Evolutionary conservation across 2,797 vertebrate genomes (phyloP), one percentile per base, ranked within the genome.

Genomic region (Carapus acus): DNA sequence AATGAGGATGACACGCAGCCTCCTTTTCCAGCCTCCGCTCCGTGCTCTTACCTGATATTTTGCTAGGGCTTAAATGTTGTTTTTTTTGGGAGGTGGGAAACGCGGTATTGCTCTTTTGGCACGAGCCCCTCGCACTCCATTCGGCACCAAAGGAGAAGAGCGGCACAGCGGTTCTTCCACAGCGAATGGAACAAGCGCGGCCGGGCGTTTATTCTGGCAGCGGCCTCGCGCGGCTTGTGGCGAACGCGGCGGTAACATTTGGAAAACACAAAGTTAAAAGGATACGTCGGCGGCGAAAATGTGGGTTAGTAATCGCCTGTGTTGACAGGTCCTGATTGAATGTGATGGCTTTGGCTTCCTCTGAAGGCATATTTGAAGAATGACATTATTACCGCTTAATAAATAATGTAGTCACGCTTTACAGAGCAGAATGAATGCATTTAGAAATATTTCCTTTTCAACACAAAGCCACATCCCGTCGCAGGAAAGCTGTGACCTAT

Each of bases 141-240:
- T 18, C 18, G 11, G 16, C 20, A 43, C 45, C 37, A 60, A 48
- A 43, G 57, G 23, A 21, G 43, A 17, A 20, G 8, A n/a, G 44
- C 39, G 31, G 31, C n/a, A n/a, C n/a, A 4, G 6, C 42, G 29
- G 38, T 8, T 51, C 51, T 57, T 59, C 39, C 58, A 58, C 37
- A 13, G 20, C 43, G 51, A 69, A 62, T 75, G 67, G 69, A 73
- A 71, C 62, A 69, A 60, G 34, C 16, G 23, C 55, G 15, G 24
- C 24, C 51, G 38, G 41, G 17, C 20, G 11, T 29, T 52, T 61
- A 48, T 57, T 58, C 36, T 78, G 69, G 50, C 67, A 53, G 43
- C 5, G 38, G 43, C 58, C 5, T 21, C 0, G 9, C 45, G 64
- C 34, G 64, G 64, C 62, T 68, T 76, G 69, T 51, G 65, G 67